phyloP scores from a whole-genome alignment of 2,113 vertebrate species.

The Semicossyphus pulcher region DNA sequence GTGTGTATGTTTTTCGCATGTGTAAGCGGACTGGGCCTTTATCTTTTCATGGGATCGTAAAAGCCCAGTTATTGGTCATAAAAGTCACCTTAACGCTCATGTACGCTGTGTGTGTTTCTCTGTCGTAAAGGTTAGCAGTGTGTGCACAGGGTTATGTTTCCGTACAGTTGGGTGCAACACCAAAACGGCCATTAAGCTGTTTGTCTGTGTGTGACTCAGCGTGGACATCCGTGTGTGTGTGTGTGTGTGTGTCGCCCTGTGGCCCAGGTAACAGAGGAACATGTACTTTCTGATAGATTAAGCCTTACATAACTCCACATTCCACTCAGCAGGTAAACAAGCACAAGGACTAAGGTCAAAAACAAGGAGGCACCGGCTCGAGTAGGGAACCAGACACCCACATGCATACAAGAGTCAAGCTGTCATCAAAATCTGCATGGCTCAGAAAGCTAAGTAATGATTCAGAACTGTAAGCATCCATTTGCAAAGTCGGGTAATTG shows the following conservation, averaged over 20 bases:
- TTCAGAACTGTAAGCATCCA: slow-evolving; percentile 35
- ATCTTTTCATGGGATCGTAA: slow-evolving; percentile 52
- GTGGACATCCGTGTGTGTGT: slow-evolving; percentile 9
- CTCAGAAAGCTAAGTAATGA: slow-evolving; percentile 42
- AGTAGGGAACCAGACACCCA: slow-evolving; percentile 41
- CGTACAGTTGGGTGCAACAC: slow-evolving; percentile 18
- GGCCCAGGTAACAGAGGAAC: slow-evolving; percentile 57
- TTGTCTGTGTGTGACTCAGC: slow-evolving; percentile 18
- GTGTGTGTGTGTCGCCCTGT: slow-evolving; percentile 38
- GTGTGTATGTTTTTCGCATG: slow-evolving; percentile 17
- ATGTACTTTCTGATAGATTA: slow-evolving; percentile 68
- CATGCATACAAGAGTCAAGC: slow-evolving; percentile 35
- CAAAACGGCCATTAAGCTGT: slow-evolving; percentile 30
- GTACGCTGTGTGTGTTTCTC: not conserved
- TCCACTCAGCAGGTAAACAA: slow-evolving; percentile 73
- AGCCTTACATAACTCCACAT: slow-evolving; percentile 65
- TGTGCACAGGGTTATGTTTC: slow-evolving; percentile 21
- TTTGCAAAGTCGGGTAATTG: slow-evolving; percentile 38
- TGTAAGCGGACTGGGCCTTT: slow-evolving; percentile 38
- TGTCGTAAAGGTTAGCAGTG: slow-evolving; percentile 3
- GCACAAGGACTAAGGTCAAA: slow-evolving; percentile 54
- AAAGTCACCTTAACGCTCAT: slow-evolving; percentile 24
- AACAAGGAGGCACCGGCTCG: slow-evolving; percentile 11
- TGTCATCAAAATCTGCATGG: slow-evolving; percentile 36
- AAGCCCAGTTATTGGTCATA: slow-evolving; percentile 51